A percentile compares a stretch with the other conserved stretches of the same genome.
Conservation (phyloP, 2,888 invertebrate genomes). For the Drosophila fulvimacula region DNA sequence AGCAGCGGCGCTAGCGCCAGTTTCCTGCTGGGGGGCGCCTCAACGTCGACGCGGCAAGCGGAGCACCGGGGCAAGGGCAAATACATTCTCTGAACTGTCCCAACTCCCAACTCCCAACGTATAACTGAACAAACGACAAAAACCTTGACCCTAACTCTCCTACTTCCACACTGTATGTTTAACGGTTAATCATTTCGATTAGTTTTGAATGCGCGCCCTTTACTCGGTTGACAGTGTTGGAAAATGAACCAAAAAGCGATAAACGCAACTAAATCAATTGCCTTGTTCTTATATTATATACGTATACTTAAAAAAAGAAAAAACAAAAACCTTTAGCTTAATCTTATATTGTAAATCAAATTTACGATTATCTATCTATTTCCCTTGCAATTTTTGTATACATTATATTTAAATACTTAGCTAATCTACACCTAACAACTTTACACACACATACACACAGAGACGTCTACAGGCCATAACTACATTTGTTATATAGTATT, state of each 20-base stretch:
- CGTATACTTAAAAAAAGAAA: slow-evolving; percentile 26
- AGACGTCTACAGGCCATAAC: background rate
- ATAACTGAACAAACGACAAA: background rate
- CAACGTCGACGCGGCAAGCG: slow-evolving; percentile 73
- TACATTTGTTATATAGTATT: slow-evolving; percentile 27
- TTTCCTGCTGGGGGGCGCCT: slow-evolving; percentile 58
- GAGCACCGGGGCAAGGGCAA: slow-evolving; percentile 73
- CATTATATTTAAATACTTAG: slow-evolving; percentile 39
- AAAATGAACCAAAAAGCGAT: slow-evolving; percentile 58
- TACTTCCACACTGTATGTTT: slow-evolving; percentile 24
- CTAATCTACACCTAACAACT: slow-evolving; percentile 38
- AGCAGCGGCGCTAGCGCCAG: slow-evolving; percentile 70
- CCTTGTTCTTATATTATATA: slow-evolving; percentile 67
- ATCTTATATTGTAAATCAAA: slow-evolving; percentile 73
- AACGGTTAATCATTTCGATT: slow-evolving; percentile 27
- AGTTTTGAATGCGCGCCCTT: slow-evolving; percentile 10
- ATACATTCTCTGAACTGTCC: slow-evolving; percentile 62
- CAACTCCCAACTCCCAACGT: slow-evolving; percentile 4
- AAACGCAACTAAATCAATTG: slow-evolving; percentile 57
- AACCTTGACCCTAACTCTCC: slow-evolving; percentile 18
- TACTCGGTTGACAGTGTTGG: slow-evolving; percentile 53
- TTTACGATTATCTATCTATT: slow-evolving; percentile 61
- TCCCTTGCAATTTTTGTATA: slow-evolving; percentile 57
- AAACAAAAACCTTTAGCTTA: slow-evolving; percentile 30
- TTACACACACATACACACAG: slow-evolving; percentile 19